These are phyloP conservation scores for Xiphorhynchus erythropygius DNA, from an alignment of 2,797 vertebrate genomes.

Conservation along the genomic window DNA sequence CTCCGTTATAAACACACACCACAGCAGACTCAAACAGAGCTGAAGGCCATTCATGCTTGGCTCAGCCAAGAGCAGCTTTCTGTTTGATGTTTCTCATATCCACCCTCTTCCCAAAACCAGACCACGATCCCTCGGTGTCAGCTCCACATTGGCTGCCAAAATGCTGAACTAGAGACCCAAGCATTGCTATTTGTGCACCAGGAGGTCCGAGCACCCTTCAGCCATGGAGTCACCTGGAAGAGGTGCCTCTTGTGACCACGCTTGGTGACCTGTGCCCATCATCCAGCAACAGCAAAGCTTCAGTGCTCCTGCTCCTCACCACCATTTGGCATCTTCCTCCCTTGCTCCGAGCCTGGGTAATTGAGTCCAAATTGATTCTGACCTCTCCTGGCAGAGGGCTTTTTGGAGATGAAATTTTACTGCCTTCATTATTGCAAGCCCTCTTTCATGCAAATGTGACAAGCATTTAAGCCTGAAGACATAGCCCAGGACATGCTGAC, in stretches of 20 bases:
- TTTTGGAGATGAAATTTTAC: background rate
- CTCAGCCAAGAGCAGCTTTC: background rate
- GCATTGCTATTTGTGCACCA: background rate
- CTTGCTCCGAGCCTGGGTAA: background rate
- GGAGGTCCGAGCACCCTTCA: background rate
- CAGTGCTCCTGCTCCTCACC: background rate
- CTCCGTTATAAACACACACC: background rate
- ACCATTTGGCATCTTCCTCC: background rate
- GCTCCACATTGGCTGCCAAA: background rate
- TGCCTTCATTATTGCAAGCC: background rate
- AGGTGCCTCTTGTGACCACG: background rate
- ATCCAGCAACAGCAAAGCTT: accelerated
- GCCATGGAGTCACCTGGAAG: background rate
- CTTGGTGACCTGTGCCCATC: background rate
- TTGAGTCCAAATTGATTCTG: background rate
- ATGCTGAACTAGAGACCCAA: background rate
- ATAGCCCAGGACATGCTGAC: background rate
- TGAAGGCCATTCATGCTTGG: background rate
- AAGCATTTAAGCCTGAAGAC: background rate
- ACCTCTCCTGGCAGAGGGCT: background rate
- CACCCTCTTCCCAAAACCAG: background rate
- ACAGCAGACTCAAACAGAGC: background rate
- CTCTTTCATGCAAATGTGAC: background rate
- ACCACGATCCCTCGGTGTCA: accelerated
- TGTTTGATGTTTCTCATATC: background rate